Evolutionary conservation across 2,797 vertebrate genomes (phyloP).

Genomic region (Microcaecilia unicolor): DNA sequence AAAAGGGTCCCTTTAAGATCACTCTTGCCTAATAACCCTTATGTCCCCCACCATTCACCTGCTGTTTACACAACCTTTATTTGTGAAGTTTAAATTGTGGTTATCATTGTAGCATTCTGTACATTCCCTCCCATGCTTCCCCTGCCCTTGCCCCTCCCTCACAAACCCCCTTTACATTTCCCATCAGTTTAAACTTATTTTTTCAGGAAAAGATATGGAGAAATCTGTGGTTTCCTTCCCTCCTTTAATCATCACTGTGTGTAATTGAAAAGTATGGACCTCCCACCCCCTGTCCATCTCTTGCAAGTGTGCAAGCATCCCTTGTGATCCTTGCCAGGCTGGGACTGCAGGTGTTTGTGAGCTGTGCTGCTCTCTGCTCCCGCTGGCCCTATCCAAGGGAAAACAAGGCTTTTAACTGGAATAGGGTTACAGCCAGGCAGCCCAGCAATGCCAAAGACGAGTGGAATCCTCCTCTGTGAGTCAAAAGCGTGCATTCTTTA

Average conservation of each 20-base stretch:
- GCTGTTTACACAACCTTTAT: no score
- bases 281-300: no score
- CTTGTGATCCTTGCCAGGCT: neutral
- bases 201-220: neutral
- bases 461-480: constrained; percentile 34
- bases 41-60: no score
- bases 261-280: constrained; percentile 32
- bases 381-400: accelerated
- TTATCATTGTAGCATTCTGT: neutral
- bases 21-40: no score
- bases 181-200: neutral
- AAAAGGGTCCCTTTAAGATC: no score
- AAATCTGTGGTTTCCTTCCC: accelerated
- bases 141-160: neutral
- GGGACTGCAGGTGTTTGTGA: constrained; percentile 29
- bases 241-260: constrained; percentile 30
- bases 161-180: neutral
- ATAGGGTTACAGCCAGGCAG: constrained; percentile 41
- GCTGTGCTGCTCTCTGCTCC: neutral
- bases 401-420: constrained; percentile 46
- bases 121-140: neutral
- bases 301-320: neutral
- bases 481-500: constrained; percentile 47
- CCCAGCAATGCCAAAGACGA: constrained; percentile 41
- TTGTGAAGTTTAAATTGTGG: neutral